Evolutionary conservation across 2,113 vertebrate genomes (phyloP).

Genomic region (human (Homo sapiens)): GRCh38 chr11:27956001-27956500

Average conservation of each 20-base stretch:
- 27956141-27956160: neutral
- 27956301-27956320: slow-evolving; percentile 10
- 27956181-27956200: neutral
- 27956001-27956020: neutral
- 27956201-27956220: neutral
- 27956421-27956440: slow-evolving; percentile 41
- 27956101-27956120: neutral
- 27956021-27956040: neutral
- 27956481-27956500: slow-evolving; percentile 21
- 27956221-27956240: neutral
- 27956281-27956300: slow-evolving; percentile 9
- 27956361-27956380: slow-evolving; percentile 49
- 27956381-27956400: slow-evolving; percentile 12
- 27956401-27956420: slow-evolving; percentile 16
- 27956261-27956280: neutral
- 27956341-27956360: neutral
- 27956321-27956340: neutral
- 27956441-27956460: neutral
- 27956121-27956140: neutral
- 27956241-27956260: neutral
- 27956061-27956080: neutral
- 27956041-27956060: neutral
- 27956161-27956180: neutral
- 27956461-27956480: slow-evolving; percentile 31
- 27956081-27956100: neutral